phyloP scores from a whole-genome alignment of 2,888 invertebrate genomes.

The Leucophenga maculata region DNA sequence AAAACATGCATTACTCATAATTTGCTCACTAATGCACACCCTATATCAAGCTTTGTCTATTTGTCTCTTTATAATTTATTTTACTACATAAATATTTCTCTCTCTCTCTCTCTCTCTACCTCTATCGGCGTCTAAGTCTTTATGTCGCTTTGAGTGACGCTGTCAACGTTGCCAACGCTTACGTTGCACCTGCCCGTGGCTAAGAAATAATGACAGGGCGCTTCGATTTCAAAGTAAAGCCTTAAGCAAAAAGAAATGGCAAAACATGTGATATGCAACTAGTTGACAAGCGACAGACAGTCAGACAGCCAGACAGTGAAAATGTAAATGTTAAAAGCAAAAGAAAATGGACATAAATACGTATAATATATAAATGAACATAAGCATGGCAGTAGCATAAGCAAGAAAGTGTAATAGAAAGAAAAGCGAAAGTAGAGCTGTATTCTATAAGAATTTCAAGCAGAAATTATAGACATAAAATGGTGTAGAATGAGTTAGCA shows the following conservation, averaged over 20 bases:
- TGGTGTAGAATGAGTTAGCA: too few relatives aligned
- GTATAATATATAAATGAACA: not conserved
- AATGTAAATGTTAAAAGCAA: not conserved
- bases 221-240: slow-evolving; percentile 3
- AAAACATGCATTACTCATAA: slow-evolving; percentile 33
- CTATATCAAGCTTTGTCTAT: too few relatives aligned
- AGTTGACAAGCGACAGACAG: too few relatives aligned
- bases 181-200: not conserved
- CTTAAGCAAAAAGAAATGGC: not conserved
- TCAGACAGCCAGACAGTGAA: not conserved
- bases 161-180: not conserved
- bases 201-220: not conserved
- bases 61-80: too few relatives aligned
- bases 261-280: too few relatives aligned
- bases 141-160: too few relatives aligned
- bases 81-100: too few relatives aligned
- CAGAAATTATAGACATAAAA: too few relatives aligned
- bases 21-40: slow-evolving; percentile 34
- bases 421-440: slow-evolving; percentile 49
- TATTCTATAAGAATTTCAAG: slow-evolving; percentile 22
- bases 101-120: too few relatives aligned
- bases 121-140: too few relatives aligned
- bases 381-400: too few relatives aligned
- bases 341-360: slow-evolving; percentile 8
- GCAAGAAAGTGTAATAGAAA: not conserved